Evolutionary conservation across 2,888 invertebrate genomes (phyloP).

Genomic region (Spicauda simplicius): DNA sequence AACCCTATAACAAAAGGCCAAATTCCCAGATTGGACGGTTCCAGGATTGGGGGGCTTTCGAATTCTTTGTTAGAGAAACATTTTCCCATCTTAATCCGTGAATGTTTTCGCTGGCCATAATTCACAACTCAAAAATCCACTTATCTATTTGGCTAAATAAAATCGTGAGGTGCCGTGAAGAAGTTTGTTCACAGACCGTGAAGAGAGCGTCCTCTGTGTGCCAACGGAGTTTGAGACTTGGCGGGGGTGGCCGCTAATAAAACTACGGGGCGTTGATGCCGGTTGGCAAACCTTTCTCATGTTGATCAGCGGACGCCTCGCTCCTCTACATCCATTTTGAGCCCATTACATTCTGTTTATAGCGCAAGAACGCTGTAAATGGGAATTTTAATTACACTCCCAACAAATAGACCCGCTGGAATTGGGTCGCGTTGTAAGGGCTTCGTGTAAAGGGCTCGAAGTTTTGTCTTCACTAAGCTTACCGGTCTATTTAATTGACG

Average conservation of each 20-base stretch:
- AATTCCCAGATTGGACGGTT: constrained; percentile 24
- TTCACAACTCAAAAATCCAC: constrained; percentile 21
- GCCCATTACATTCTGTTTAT: constrained; percentile 46
- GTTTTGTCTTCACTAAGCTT: constrained; percentile 23
- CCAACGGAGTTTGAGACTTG: constrained; percentile 30
- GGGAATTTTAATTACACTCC: constrained; percentile 62
- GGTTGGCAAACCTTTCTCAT: constrained; percentile 64
- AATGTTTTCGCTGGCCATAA: constrained; percentile 2
- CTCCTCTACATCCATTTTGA: constrained; percentile 40
- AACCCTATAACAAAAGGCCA: constrained; percentile 31
- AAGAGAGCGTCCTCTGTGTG: constrained; percentile 16
- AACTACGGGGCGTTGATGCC: constrained; percentile 66
- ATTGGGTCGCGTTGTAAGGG: constrained; percentile 11
- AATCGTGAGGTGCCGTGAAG: neutral
- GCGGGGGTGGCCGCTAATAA: constrained; percentile 58
- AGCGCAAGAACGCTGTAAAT: constrained; percentile 47
- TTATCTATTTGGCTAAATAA: constrained; percentile 17
- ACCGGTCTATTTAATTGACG: constrained; percentile 4
- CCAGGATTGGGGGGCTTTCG: constrained; percentile 2
- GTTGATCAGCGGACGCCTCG: constrained; percentile 60
- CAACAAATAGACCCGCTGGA: constrained; percentile 13
- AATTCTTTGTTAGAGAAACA: constrained; percentile 3
- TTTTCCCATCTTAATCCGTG: constrained; percentile 5
- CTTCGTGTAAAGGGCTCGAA: neutral
- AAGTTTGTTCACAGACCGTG: constrained; percentile 25